Evolutionary conservation across 2,888 invertebrate species (phyloP).

Genomic region (Petrolisthes cinctipes): DNA sequence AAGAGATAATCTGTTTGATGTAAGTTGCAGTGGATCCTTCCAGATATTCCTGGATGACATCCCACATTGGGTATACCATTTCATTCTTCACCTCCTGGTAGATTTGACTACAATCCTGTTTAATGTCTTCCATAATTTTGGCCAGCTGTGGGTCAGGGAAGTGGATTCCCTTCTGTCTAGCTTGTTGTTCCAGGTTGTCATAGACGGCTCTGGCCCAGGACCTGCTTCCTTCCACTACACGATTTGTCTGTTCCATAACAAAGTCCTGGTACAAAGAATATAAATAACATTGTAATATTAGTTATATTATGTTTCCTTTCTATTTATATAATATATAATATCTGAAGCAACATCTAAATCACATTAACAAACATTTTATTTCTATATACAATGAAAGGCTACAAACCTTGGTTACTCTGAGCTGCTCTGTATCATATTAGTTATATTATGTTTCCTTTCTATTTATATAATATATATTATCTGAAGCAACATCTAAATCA

Average conservation of each 20-base stretch:
- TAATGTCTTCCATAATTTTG: not conserved
- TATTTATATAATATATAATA: no score
- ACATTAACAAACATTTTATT: no score
- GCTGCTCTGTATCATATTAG: not conserved
- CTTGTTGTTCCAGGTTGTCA: not conserved
- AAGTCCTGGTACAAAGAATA: not conserved
- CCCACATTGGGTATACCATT: not conserved
- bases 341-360: no score
- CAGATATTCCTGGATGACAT: not conserved
- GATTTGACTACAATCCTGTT: not conserved
- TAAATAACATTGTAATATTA: not conserved
- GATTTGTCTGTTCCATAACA: not conserved
- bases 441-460: no score
- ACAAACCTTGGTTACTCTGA: not conserved
- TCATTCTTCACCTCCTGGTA: slow-evolving; percentile 1
- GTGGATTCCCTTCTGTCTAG: not conserved
- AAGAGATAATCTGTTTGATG: not conserved
- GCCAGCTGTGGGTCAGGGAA: slow-evolving; percentile 1
- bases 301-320: no score
- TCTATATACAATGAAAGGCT: no score
- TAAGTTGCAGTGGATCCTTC: not conserved
- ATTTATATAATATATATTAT: no score
- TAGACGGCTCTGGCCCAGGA: slow-evolving; percentile 7
- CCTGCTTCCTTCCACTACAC: not conserved
- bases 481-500: no score